These are phyloP conservation scores for Megastigmus dorsalis DNA, from an alignment of 2,888 invertebrate genomes.

Conservation along the genomic window DNA sequence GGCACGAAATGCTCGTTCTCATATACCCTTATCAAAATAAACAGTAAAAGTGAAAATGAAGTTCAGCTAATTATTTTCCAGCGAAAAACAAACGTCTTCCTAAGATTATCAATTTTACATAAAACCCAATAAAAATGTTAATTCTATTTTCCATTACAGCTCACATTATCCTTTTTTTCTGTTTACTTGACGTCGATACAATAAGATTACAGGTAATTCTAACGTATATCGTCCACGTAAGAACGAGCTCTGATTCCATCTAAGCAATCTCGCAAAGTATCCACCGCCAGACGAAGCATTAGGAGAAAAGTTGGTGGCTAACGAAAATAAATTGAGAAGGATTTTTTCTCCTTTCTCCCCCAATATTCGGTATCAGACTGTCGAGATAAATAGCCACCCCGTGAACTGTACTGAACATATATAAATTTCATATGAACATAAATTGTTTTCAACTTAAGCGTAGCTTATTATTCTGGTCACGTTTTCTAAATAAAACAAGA, in stretches of 20 bases:
- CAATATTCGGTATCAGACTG: neutral
- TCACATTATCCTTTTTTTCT: neutral
- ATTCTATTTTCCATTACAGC: neutral
- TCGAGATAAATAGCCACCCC: neutral
- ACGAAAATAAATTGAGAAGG: constrained; percentile 28
- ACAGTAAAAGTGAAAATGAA: too few relatives aligned
- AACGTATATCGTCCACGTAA: constrained; percentile 6
- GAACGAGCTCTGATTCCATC: constrained; percentile 7
- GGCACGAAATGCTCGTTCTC: too few relatives aligned
- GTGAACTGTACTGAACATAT: too few relatives aligned
- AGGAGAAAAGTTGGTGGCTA: neutral
- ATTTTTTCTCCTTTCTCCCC: neutral
- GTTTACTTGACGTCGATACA: neutral
- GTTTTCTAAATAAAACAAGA: too few relatives aligned
- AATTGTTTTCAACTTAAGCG: too few relatives aligned
- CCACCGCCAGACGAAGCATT: neutral
- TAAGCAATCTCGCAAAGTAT: constrained; percentile 27
- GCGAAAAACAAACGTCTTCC: too few relatives aligned
- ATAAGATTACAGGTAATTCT: constrained; percentile 2
- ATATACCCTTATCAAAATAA: too few relatives aligned
- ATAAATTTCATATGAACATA: too few relatives aligned
- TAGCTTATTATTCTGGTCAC: too few relatives aligned
- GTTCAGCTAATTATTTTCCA: too few relatives aligned
- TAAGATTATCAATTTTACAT: too few relatives aligned
- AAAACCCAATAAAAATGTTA: too few relatives aligned